Evolutionary conservation across 1,140 invertebrate species (phyloP).

Genomic region (Nymphalis io): DNA sequence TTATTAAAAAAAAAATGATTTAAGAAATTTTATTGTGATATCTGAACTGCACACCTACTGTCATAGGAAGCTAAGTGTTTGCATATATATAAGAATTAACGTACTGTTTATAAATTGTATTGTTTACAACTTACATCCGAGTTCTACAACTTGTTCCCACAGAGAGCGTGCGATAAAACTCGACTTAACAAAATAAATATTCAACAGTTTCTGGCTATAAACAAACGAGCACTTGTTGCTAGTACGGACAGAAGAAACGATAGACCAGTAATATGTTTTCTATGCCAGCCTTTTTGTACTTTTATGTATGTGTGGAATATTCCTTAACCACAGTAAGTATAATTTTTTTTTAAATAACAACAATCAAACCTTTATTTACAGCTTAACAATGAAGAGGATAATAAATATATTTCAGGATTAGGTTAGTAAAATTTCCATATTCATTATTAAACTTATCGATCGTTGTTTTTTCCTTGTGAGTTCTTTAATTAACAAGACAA

Average conservation of each 20-base stretch:
- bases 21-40: too few species aligned
- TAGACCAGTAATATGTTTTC: background rate
- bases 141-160: slow-evolving; percentile 64
- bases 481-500: background rate
- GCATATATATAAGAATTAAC: too few species aligned
- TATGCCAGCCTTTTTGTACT: background rate
- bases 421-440: background rate
- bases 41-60: background rate
- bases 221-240: slow-evolving; percentile 62
- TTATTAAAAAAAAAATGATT: too few species aligned
- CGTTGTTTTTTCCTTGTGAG: background rate
- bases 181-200: slow-evolving; percentile 78
- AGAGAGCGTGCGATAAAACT: slow-evolving; percentile 69
- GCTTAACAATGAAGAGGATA: background rate
- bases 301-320: background rate
- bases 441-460: background rate
- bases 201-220: slow-evolving; percentile 68
- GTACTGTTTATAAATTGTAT: slow-evolving; percentile 25
- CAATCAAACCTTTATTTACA: background rate
- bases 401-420: background rate
- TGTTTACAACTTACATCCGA: slow-evolving; percentile 66
- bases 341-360: background rate
- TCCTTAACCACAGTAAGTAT: background rate
- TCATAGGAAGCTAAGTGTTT: background rate
- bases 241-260: slow-evolving; percentile 18